Conservation (phyloP, 2,113 vertebrate genomes). For the Catharus minimus region DNA sequence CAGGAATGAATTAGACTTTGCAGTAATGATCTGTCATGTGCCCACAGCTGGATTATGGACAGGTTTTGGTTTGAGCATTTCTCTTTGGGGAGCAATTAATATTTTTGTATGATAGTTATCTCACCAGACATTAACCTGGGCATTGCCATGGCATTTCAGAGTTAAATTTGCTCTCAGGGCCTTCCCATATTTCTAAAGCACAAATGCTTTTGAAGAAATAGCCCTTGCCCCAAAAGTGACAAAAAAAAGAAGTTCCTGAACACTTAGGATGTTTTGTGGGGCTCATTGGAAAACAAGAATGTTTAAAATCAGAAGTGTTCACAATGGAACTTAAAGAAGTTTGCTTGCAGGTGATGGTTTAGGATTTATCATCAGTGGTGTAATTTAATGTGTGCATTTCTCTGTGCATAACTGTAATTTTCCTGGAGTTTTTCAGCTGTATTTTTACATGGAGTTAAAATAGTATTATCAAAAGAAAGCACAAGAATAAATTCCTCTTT, state of each 20-base stretch:
- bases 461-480: neutral
- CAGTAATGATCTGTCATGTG: neutral
- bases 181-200: neutral
- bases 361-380: neutral
- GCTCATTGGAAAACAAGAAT: neutral
- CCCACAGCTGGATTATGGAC: neutral
- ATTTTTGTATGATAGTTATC: neutral
- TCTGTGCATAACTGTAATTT: neutral
- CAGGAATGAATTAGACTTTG: neutral
- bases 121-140: neutral
- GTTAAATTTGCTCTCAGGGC: neutral
- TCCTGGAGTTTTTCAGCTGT: neutral
- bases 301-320: neutral
- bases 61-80: neutral
- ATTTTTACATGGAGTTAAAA: neutral
- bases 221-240: neutral
- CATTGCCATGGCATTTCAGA: neutral
- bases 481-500: neutral
- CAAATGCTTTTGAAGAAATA: neutral
- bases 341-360: neutral
- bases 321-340: neutral
- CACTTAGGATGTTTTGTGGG: neutral
- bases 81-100: neutral
- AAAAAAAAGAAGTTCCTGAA: neutral
- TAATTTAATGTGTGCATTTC: neutral